These are phyloP conservation scores for Phragmatobia fuliginosa DNA, from an alignment of 2,888 invertebrate species.

Conservation along the genomic window DNA sequence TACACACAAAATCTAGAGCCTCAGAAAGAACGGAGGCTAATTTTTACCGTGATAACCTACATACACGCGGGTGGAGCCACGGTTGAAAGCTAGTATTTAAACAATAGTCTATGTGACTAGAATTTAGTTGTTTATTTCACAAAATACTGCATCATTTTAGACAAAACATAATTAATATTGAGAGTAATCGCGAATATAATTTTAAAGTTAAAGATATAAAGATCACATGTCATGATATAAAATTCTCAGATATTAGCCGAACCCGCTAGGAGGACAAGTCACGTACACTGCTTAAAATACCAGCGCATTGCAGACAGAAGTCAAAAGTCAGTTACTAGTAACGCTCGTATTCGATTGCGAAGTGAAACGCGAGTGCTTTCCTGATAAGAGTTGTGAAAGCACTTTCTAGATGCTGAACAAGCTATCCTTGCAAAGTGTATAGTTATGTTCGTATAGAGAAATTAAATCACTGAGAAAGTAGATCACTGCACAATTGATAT, in stretches of 20 bases:
- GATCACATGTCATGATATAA: background rate
- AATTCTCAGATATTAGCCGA: background rate
- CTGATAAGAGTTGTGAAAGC: constrained; percentile 15
- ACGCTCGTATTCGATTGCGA: constrained; percentile 8
- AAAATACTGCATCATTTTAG: too few species aligned
- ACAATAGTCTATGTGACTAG: background rate
- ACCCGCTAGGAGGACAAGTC: background rate
- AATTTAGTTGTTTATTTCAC: background rate
- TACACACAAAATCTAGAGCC: too few species aligned
- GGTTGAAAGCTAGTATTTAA: too few species aligned
- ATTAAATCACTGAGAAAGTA: background rate
- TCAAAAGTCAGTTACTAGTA: constrained; percentile 7
- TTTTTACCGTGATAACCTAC: too few species aligned
- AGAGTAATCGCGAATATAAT: background rate
- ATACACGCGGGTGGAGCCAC: too few species aligned
- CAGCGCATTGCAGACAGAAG: constrained; percentile 13
- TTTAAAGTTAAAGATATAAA: background rate
- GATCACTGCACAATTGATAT: background rate
- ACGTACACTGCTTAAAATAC: constrained; percentile 13
- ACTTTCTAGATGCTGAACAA: constrained; percentile 3
- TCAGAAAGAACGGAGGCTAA: too few species aligned
- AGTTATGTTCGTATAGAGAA: background rate
- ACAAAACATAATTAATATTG: background rate
- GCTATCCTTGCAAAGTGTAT: background rate
- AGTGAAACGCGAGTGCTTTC: constrained; percentile 12